Conservation (phyloP, 1,140 invertebrate species). For the Heliconius melpomene region DNA sequence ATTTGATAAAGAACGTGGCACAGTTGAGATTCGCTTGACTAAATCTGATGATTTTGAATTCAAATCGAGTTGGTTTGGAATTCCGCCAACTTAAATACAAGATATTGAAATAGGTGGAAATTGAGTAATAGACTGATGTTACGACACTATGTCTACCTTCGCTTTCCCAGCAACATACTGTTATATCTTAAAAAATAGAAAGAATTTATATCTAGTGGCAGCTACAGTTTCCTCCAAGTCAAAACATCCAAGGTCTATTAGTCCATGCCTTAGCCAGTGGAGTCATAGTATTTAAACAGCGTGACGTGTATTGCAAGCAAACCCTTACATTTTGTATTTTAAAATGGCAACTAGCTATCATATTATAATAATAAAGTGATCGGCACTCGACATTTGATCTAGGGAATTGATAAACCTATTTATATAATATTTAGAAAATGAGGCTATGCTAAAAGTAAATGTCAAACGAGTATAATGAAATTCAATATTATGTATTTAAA, state of each 20-base stretch:
- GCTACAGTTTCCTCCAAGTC: background rate
- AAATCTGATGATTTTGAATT: background rate
- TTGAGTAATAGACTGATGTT: background rate
- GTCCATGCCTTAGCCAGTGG: background rate
- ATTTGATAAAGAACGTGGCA: background rate
- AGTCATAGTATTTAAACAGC: background rate
- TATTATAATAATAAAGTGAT: conserved; percentile 20
- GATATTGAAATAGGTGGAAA: background rate
- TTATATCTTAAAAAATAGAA: too few species aligned
- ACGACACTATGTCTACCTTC: background rate
- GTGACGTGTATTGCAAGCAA: conserved; percentile 10
- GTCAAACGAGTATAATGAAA: background rate
- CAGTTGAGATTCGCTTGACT: background rate
- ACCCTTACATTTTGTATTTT: conserved; percentile 9
- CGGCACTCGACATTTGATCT: conserved; percentile 20
- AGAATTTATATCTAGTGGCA: background rate
- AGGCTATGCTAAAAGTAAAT: background rate
- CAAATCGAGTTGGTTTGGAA: background rate
- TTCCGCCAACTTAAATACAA: background rate
- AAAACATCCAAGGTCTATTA: background rate
- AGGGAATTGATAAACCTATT: conserved; percentile 21
- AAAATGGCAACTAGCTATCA: conserved; percentile 29
- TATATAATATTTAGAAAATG: conserved; percentile 20
- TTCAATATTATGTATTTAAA: background rate
- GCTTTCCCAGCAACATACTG: background rate